Conservation (phyloP, 2,113 vertebrate species). For the Cebus imitator region DNA sequence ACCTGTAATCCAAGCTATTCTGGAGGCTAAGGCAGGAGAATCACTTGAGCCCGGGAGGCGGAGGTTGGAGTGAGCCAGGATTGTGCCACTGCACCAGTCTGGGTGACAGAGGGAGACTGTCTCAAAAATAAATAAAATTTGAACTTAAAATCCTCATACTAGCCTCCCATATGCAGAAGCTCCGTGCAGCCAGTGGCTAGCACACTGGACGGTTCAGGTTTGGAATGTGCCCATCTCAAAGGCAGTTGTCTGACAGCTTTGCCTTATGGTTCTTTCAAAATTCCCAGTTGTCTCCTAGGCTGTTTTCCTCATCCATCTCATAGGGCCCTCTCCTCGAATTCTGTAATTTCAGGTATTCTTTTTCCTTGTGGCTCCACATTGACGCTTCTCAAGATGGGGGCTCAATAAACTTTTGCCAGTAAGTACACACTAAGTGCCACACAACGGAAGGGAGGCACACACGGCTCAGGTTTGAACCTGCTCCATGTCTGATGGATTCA, state of each 20-base stretch:
- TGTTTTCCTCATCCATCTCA: neutral
- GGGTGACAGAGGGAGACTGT: no score
- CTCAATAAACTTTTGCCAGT: neutral
- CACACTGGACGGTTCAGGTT: rapidly evolving
- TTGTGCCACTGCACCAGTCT: no score
- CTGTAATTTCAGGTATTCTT: neutral
- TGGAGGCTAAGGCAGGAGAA: no score
- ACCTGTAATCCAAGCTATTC: no score
- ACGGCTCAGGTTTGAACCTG: neutral
- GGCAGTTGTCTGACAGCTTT: neutral
- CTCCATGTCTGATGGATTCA: neutral
- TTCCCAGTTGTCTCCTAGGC: neutral
- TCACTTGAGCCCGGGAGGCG: no score
- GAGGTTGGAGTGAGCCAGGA: no score
- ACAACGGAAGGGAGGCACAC: neutral
- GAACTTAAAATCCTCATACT: neutral
- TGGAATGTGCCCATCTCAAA: neutral
- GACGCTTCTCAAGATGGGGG: neutral
- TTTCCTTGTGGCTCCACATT: neutral
- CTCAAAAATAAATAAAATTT: no score
- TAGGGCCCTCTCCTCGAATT: neutral
- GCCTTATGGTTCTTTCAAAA: neutral
- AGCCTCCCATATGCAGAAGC: neutral
- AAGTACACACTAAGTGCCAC: neutral
- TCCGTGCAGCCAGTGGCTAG: neutral